Evolutionary conservation across 2,797 vertebrate species (phyloP).

Genomic region (Enteromius trimaculatus): DNA sequence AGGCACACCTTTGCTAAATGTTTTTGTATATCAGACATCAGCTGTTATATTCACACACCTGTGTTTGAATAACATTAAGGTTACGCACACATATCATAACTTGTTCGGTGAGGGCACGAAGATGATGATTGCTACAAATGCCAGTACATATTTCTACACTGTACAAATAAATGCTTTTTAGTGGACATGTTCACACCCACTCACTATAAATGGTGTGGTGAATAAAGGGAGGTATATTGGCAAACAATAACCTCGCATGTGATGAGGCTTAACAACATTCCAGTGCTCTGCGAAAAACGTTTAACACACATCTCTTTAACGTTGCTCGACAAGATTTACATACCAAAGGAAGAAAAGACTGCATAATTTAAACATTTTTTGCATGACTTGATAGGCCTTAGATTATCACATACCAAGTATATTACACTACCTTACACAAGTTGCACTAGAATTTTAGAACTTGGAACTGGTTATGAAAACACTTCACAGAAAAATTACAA

Average conservation of each 20-base stretch:
- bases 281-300: not conserved
- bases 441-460: not conserved
- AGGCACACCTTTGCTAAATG: constrained; percentile 36
- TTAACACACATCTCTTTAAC: not conserved
- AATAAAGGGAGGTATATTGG: not conserved
- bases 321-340: not conserved
- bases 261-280: constrained; percentile 3
- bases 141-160: not conserved
- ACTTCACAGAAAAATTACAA: not conserved
- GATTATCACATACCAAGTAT: not conserved
- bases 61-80: constrained; percentile 8
- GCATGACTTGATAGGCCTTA: not conserved
- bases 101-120: not conserved
- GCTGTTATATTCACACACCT: constrained; percentile 1
- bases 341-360: not conserved
- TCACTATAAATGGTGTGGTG: not conserved
- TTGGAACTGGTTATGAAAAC: not conserved
- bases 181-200: constrained; percentile 8
- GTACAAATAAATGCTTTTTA: not conserved
- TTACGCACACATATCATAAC: constrained; percentile 1
- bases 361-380: not conserved
- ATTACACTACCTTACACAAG: not conserved
- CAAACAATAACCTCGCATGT: not conserved
- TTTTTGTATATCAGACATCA: not conserved
- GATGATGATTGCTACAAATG: not conserved